Evolutionary conservation across 2,113 vertebrate genomes (phyloP), one percentile per base, ranked within the genome.

Genomic region (Megatriorchis doriae): DNA sequence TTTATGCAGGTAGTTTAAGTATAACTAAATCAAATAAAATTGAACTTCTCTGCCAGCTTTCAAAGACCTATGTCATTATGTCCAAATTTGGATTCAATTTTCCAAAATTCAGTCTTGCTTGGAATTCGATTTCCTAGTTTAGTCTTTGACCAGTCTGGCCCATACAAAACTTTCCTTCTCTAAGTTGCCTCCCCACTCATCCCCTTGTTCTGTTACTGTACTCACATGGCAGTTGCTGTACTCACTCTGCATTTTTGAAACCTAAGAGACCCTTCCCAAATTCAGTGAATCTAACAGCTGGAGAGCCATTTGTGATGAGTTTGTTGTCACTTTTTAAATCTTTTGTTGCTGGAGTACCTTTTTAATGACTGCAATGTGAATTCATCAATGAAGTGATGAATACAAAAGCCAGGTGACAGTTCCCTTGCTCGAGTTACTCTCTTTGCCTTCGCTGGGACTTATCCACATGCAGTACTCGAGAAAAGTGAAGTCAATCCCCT

Each of bases 301-400:
- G 29, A 74, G 56, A 62, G 31, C 32, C 4, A 11, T 20, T 82
- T 6, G 4, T 40, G 38, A 42, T 53, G 25, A 62, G 4, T 80
- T 70, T 82, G 9, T 62, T 48, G n/a, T 11, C 4, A 12, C 31
- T 67, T 78, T 29, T 92, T 23, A 40, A 29, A 47, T 5, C 12
- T 63, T 82, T 48, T 59, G 7, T 59, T 80, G 22, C 55, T 56
- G 48, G 26, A 52, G 3, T n/a, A 29, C 10, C 13, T 67, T 77
- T 86, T 56, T 18, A 65, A 40, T 12, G 18, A 14, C 58, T 65
- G 34, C 18, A 29, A 18, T 1, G 11, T 5, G 55, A 45, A 58
- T 77, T 56, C 3, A 5, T 20, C 0, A 1, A 3, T 56, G 48
- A 84, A n/a, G 4, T 27, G n/a, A 22, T 3, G 27, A 48, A 8